These are phyloP conservation scores for Microchrysa polita DNA, from an alignment of 2,888 invertebrate species.

Conservation along the genomic window DNA sequence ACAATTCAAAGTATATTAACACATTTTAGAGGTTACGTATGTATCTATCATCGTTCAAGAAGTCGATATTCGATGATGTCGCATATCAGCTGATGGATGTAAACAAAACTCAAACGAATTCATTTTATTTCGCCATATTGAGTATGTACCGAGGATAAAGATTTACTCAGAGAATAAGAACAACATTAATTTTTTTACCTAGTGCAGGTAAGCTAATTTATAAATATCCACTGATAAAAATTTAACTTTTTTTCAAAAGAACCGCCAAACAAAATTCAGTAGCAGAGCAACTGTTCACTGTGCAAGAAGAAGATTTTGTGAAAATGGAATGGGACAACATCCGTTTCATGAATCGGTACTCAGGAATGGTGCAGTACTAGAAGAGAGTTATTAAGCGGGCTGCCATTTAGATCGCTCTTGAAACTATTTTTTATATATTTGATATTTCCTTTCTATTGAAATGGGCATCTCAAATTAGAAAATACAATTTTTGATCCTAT, in stretches of 20 bases:
- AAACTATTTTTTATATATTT: too few species aligned
- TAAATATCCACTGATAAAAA: not conserved
- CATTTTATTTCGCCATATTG: not conserved
- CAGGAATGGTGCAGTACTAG: too few species aligned
- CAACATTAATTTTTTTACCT: not conserved
- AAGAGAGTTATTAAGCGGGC: too few species aligned
- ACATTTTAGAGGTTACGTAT: not conserved
- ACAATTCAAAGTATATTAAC: not conserved
- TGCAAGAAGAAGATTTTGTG: too few species aligned
- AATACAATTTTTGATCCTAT: too few species aligned
- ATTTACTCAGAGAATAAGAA: not conserved
- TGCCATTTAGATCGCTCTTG: too few species aligned
- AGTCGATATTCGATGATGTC: not conserved
- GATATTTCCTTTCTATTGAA: too few species aligned
- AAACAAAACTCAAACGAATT: slow-evolving; percentile 12
- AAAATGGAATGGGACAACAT: too few species aligned
- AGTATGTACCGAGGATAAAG: not conserved
- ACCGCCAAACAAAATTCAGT: not conserved
- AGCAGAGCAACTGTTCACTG: too few species aligned
- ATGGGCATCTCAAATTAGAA: too few species aligned
- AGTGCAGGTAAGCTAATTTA: not conserved
- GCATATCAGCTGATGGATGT: slow-evolving; percentile 11
- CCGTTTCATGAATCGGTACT: too few species aligned
- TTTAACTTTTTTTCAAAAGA: not conserved
- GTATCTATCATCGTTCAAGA: not conserved